Evolutionary conservation across 2,113 vertebrate genomes (phyloP).

Genomic region (Emydura subglobosa): DNA sequence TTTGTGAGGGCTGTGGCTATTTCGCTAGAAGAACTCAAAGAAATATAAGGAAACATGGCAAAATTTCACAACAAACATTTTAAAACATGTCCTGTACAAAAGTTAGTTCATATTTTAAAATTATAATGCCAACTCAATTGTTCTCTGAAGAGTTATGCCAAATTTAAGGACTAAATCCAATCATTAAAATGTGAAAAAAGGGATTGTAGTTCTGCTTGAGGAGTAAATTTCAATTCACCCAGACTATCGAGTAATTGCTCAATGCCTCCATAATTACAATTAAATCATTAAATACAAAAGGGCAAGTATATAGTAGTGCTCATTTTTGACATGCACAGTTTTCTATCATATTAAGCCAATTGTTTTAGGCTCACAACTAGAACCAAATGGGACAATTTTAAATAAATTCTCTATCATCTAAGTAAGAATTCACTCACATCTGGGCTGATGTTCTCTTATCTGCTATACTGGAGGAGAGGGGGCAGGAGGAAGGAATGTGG

Average conservation of each 20-base stretch:
- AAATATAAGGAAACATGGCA: not conserved
- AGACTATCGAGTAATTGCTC: not conserved
- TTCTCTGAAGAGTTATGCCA: not conserved
- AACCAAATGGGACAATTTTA: not conserved
- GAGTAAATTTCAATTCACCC: slow-evolving; percentile 10
- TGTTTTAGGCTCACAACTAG: not conserved
- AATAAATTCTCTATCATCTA: not conserved
- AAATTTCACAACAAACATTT: not conserved
- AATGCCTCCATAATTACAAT: not conserved
- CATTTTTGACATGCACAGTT: not conserved
- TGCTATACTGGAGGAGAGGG: not conserved
- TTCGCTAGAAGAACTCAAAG: not conserved
- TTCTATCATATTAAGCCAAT: not conserved
- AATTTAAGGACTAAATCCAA: not conserved
- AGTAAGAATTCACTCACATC: not conserved
- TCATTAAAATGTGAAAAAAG: not conserved
- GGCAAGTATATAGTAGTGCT: accelerated
- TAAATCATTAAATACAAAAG: not conserved
- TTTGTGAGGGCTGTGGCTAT: not conserved
- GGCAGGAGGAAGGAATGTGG: not conserved
- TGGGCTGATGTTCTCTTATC: not conserved
- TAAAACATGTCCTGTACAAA: not conserved
- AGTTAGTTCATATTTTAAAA: not conserved
- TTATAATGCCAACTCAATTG: not conserved
- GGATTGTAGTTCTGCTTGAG: not conserved